These are phyloP conservation scores for Scelioninae gen. 1 DNA, from an alignment of 2,888 invertebrate species.

Conservation along the genomic window DNA sequence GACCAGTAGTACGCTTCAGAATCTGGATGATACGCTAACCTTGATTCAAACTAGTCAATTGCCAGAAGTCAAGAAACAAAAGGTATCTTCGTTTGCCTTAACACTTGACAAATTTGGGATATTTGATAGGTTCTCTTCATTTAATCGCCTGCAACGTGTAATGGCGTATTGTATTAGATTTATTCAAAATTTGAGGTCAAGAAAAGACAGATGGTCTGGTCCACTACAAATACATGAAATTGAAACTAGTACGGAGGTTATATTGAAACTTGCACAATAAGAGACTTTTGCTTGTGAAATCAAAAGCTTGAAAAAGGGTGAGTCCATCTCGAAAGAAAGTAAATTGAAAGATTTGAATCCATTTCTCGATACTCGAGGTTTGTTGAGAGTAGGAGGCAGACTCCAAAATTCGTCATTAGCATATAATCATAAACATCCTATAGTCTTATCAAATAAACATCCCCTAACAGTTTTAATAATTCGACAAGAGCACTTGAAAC, in stretches of 20 bases:
- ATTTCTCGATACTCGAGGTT: not conserved
- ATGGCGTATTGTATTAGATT: conserved; percentile 13
- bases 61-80: conserved; percentile 2
- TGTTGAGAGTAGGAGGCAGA: conserved; percentile 22
- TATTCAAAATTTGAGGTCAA: not conserved
- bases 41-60: not conserved
- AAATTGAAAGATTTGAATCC: not conserved
- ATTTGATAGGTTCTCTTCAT: conserved; percentile 7
- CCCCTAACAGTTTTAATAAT: not conserved
- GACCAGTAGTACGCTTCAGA: not conserved
- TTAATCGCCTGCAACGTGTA: not conserved
- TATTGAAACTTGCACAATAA: not conserved
- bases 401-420: not conserved
- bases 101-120: not conserved
- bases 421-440: conserved; percentile 4
- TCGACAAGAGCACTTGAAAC: conserved; percentile 29
- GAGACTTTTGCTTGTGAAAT: not conserved
- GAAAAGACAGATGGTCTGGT: not conserved
- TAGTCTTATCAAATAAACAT: not conserved
- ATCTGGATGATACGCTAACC: not conserved
- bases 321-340: not conserved
- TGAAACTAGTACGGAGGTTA: not conserved
- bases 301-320: not conserved
- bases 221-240: conserved; percentile 4
- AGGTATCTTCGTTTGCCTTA: not conserved